Evolutionary conservation across 1,140 invertebrate species (phyloP).

Genomic region (Lycorma delicatula): DNA sequence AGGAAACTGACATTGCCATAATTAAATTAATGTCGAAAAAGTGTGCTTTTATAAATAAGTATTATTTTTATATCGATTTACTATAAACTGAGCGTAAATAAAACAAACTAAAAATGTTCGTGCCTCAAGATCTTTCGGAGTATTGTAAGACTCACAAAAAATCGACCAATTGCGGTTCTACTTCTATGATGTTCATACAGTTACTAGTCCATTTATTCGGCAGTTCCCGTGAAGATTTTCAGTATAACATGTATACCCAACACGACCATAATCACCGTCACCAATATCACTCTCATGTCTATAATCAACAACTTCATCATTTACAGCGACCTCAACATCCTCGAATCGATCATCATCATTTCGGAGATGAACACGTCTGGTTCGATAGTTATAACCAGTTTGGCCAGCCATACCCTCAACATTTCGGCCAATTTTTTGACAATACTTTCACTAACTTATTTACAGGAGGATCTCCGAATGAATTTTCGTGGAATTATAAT

Average conservation of each 20-base stretch:
- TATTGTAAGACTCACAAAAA: constrained; percentile 43
- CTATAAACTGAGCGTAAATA: no score
- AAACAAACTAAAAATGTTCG: constrained; percentile 18
- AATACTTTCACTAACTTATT: no score
- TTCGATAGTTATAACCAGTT: no score
- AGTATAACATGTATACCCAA: background rate
- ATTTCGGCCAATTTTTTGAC: background rate
- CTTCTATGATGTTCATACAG: constrained; percentile 46
- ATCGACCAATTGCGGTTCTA: constrained; percentile 46
- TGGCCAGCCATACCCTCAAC: background rate
- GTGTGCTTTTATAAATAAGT: no score
- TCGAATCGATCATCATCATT: no score
- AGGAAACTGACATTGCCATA: no score
- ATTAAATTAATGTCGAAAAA: no score
- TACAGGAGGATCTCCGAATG: background rate
- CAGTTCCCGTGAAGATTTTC: constrained; percentile 37
- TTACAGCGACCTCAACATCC: no score
- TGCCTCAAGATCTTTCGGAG: constrained; percentile 44
- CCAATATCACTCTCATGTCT: background rate
- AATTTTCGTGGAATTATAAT: background rate
- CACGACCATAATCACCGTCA: background rate
- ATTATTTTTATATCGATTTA: no score
- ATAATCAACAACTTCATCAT: background rate
- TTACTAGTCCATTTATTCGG: constrained; percentile 48
- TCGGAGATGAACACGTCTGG: no score